Evolutionary conservation across 2,888 invertebrate genomes (phyloP), one percentile per base, ranked within the genome.

Genomic region (Heteromyza rotundicornis): DNA sequence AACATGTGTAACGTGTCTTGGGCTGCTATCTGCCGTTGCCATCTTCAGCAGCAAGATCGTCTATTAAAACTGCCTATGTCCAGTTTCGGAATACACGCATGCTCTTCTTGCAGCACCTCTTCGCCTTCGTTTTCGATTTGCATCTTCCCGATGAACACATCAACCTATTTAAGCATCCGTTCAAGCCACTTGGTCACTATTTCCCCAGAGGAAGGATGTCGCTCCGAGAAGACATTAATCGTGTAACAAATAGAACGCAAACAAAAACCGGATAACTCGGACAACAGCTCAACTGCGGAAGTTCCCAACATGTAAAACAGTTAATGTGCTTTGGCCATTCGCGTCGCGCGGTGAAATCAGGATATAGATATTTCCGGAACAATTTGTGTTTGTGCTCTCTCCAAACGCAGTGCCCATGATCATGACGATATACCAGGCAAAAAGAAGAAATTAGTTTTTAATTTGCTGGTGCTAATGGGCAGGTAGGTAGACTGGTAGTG

Each of bases 281-380:
- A 44, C 55, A 55, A 16, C 57, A 36, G 16, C 59, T 3, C 47
- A 5, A 36, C 69, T 73, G 71, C 80, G 80, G 80, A 80, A 79
- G 80, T 79, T 74, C 75, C 71, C 77, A 74, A 77, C 73, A 74
- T 75, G 76, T 72, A 76, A 77, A 79, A 79, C 78, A 76, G 80
- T 80, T 79, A 80, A 76, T 78, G 71, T 74, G 71, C 61, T 65
- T 61, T 49, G 64, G 47, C 47, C 17, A 5, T 19, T 17, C 17
- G 47, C 47, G 47, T 2, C n/a, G 47, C 5, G 20, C 7, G 19
- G 47, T 47, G 20, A 47, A 47, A 47, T 47, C 47, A 47, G 47
- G 47, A 47, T 47, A 47, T 40, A 32, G 5, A 32, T 10, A 47
- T 47, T 47, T 47, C 47, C 47, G 47, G 7, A 47, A 47, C 20